These are phyloP conservation scores for Epiblema foenella DNA, from an alignment of 2,888 invertebrate species.

Conservation along the genomic window DNA sequence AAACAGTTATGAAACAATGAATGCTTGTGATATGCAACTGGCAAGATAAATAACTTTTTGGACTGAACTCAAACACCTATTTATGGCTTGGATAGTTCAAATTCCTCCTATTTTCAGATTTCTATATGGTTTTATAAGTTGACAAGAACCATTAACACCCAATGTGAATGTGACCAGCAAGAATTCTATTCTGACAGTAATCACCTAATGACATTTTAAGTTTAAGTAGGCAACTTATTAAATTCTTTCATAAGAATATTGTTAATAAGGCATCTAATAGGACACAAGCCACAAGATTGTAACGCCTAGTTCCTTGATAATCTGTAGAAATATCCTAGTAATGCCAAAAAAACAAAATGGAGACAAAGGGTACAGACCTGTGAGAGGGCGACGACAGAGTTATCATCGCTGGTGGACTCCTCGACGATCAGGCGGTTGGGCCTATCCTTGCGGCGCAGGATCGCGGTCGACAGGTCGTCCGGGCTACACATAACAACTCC, in stretches of 20 bases:
- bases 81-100: neutral
- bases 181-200: neutral
- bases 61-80: too few species aligned
- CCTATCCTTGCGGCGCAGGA: slow-evolving; percentile 98
- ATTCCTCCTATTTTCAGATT: neutral
- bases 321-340: slow-evolving; percentile 48
- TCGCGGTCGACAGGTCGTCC: slow-evolving; percentile 98
- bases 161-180: slow-evolving; percentile 3
- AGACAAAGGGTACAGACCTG: slow-evolving; percentile 86
- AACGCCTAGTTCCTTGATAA: neutral
- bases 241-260: neutral
- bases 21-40: neutral
- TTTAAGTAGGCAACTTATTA: neutral
- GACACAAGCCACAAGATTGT: neutral
- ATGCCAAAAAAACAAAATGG: slow-evolving; percentile 40
- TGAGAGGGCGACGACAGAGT: slow-evolving; percentile 98
- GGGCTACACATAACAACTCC: slow-evolving; percentile 78
- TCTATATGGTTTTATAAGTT: neutral
- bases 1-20: neutral
- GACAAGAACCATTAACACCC: neutral
- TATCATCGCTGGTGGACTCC: slow-evolving; percentile 99
- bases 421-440: slow-evolving; percentile 99
- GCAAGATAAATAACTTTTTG: too few species aligned
- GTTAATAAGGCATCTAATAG: neutral
- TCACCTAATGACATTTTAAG: slow-evolving; percentile 2